A percentile compares a stretch with the other conserved stretches of the same genome.
These are phyloP conservation scores for Penaeus vannamei DNA, from an alignment of 1,140 invertebrate genomes.

Conservation along the genomic window DNA sequence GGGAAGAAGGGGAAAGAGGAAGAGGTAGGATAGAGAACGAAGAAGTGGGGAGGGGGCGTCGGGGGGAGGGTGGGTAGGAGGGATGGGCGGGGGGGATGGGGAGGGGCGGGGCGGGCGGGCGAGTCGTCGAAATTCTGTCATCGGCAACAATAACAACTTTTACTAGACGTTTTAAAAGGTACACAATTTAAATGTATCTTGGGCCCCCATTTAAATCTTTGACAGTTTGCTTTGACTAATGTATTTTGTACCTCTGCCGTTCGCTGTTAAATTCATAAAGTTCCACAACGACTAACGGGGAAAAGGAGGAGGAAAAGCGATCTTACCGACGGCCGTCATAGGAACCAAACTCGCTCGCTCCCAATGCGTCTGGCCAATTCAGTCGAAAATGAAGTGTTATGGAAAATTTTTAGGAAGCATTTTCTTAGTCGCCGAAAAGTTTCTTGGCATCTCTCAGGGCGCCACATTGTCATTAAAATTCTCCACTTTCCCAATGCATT, in stretches of 20 bases:
- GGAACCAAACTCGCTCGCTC: conserved; percentile 41
- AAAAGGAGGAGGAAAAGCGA: conserved; percentile 30
- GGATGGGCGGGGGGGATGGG: not conserved
- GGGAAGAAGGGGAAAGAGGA: not conserved
- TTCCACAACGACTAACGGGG: conserved; percentile 54
- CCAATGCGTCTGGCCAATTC: conserved; percentile 42
- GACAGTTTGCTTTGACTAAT: conserved; percentile 66
- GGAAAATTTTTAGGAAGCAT: conserved; percentile 57
- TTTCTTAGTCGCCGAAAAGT: conserved; percentile 64
- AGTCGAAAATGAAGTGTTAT: conserved; percentile 63
- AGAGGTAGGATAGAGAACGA: too few species aligned
- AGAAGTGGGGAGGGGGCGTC: not conserved
- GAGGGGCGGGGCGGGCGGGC: not conserved
- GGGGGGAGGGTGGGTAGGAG: not conserved
- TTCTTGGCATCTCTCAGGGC: conserved; percentile 64
- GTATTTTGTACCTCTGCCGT: conserved; percentile 64
- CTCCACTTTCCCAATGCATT: conserved; percentile 66
- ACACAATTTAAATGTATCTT: conserved; percentile 66
- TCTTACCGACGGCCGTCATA: not conserved
- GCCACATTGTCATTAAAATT: conserved; percentile 66
- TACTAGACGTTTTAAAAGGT: conserved; percentile 64
- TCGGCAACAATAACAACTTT: conserved; percentile 65
- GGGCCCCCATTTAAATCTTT: conserved; percentile 66
- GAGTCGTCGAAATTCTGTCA: conserved; percentile 65
- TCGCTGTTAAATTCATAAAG: conserved; percentile 61